Evolutionary conservation across 2,797 vertebrate genomes (phyloP).

Genomic region (Bovichtus diacanthus): DNA sequence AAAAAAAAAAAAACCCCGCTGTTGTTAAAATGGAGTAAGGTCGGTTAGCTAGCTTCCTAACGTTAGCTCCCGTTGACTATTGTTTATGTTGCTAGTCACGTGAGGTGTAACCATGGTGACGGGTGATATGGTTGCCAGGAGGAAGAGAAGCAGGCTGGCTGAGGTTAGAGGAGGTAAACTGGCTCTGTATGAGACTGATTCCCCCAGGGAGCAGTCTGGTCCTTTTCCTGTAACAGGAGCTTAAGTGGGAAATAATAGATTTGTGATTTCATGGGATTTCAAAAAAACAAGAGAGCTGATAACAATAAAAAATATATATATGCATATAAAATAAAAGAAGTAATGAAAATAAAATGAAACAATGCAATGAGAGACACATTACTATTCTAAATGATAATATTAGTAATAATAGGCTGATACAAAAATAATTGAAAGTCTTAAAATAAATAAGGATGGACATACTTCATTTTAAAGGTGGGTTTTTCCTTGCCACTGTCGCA

Average conservation of each 20-base stretch:
- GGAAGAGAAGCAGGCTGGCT: background rate
- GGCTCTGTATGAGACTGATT: background rate
- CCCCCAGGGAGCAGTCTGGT: background rate
- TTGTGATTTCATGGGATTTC: too few species aligned
- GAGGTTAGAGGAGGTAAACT: background rate
- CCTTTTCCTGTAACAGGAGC: background rate
- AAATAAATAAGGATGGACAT: too few species aligned
- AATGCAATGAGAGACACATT: too few species aligned
- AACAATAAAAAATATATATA: too few species aligned
- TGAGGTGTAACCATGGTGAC: slow-evolving; percentile 75
- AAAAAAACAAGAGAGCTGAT: too few species aligned
- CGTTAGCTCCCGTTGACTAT: slow-evolving; percentile 19
- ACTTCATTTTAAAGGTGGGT: too few species aligned
- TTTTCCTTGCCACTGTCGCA: too few species aligned
- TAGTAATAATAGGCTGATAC: too few species aligned
- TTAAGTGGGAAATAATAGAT: background rate
- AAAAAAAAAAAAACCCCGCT: background rate
- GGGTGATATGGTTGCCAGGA: slow-evolving; percentile 14
- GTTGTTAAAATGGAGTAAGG: background rate
- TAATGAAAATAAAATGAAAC: too few species aligned
- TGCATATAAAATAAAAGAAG: too few species aligned
- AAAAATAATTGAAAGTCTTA: too few species aligned
- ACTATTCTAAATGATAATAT: too few species aligned
- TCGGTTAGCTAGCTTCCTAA: slow-evolving; percentile 16
- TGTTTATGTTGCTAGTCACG: slow-evolving; percentile 78